These are phyloP conservation scores for Chlamydotis undulata DNA, from an alignment of 2,113 vertebrate genomes.

Conservation along the genomic window DNA sequence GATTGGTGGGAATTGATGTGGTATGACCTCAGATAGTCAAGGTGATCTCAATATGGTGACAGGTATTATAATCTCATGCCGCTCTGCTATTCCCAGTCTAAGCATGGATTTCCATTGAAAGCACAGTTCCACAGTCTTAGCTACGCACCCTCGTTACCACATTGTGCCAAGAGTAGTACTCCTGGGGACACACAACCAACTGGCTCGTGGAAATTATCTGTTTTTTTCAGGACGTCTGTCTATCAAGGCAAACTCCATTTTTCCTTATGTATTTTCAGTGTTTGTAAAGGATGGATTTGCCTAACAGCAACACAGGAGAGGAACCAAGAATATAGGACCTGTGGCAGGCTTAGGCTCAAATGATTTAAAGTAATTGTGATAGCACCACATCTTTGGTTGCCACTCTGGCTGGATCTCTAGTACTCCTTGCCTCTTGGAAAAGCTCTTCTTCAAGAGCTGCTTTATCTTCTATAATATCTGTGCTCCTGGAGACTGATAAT, in stretches of 20 bases:
- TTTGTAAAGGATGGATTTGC: too few species aligned
- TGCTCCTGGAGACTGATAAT: background rate
- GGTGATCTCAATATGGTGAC: background rate
- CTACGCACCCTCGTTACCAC: accelerated
- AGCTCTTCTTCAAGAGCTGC: background rate
- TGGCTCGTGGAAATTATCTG: background rate
- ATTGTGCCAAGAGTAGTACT: background rate
- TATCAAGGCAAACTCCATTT: background rate
- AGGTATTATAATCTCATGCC: background rate
- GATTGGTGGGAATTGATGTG: background rate
- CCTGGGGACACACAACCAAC: background rate
- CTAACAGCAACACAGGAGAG: background rate
- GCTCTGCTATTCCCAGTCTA: background rate
- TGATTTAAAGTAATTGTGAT: background rate
- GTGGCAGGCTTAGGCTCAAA: background rate
- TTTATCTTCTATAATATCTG: background rate
- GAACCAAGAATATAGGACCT: background rate
- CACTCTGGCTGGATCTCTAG: background rate
- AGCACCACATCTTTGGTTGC: background rate
- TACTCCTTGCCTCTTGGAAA: background rate
- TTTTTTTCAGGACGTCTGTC: background rate
- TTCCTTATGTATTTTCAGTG: background rate
- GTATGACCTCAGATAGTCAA: background rate
- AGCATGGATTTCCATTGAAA: background rate
- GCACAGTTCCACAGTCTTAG: background rate